Base-by-base conservation (phyloP, 1,140 invertebrate species). In the Psilanteris sp. region DNA sequence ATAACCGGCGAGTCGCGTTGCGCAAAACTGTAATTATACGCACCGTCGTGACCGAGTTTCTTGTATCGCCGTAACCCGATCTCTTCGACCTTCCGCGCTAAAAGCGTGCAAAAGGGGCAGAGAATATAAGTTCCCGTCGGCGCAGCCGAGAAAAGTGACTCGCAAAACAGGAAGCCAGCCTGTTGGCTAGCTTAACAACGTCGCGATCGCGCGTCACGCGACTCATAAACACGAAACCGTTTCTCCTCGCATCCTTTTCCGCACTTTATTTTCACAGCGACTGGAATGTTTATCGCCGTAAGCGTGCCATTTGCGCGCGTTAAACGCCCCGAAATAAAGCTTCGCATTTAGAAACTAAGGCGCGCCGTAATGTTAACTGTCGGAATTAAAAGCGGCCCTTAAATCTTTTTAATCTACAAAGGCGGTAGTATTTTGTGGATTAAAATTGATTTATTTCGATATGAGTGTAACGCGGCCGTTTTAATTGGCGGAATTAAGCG, bases 51-150 rank as follows among this genome's bases (percentile, higher is more conserved):
- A 77, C 78, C 78, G 61, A 79, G 70, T 79, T 75, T 57, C 70
- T 64, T 59, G 27, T 78, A 75, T 76, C 64, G 27, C 43, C 22
- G 74, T 74, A 78, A 72, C 71, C 52, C 62, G 70, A 79, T 79
- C 75, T 79, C 44, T 31, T 9, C 74, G 46, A 62, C 61, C 66
- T 67, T 66, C 50, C 57, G 16, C 59, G 61, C 68, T 54, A 44
- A 66, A 27, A 14, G 46, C 36, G 62, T 34, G 57, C 34, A 39
- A 71, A 77, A 70, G 66, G 14, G 4, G 18, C 48, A n/a, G n/a
- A n/a, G n/a, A n/a, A n/a, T n/a, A n/a, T n/a, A n/a, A n/a, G 20
- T 10, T 41, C 32, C 15, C 34, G 41, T 7, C 20, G 9, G 8
- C 1, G 37, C 46, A 20, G 31, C 18, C 26, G 27, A 48, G 39